These are phyloP conservation scores for Manacus vitellinus DNA, from an alignment of 2,113 vertebrate genomes.

Conservation along the genomic window DNA sequence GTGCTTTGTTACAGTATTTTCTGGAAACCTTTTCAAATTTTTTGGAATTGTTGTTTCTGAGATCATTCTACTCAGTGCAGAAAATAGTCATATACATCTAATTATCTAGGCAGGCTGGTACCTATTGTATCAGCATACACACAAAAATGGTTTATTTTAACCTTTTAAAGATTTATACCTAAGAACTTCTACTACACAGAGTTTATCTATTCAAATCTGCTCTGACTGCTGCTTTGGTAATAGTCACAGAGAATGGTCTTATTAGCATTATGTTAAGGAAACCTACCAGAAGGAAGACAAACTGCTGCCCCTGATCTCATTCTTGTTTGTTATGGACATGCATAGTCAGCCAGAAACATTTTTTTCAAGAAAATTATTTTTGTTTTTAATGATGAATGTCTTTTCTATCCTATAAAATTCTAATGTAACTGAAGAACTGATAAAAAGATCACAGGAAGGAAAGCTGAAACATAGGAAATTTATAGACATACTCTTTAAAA, in stretches of 20 bases:
- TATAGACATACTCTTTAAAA: background rate
- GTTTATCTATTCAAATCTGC: conserved; percentile 10
- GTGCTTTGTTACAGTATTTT: background rate
- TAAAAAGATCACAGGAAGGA: conserved; percentile 10
- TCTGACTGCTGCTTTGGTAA: background rate
- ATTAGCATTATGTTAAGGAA: background rate
- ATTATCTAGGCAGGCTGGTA: background rate
- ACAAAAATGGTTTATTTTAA: background rate
- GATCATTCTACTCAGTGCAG: background rate
- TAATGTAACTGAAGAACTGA: background rate
- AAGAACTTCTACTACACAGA: background rate
- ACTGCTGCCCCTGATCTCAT: background rate
- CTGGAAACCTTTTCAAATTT: background rate
- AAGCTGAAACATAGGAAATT: conserved; percentile 26
- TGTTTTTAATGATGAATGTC: background rate
- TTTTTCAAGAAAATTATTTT: background rate
- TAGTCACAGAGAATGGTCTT: background rate
- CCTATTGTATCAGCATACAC: background rate
- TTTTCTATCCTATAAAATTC: background rate
- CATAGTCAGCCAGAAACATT: background rate
- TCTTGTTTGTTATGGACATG: conserved; percentile 9
- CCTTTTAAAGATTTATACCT: background rate
- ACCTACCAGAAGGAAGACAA: background rate
- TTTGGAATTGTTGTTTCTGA: background rate
- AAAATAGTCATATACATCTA: background rate